Percentiles rank a stretch among this genome's conserved stretches.
These are phyloP conservation scores for Aphrophora alni DNA, from an alignment of 2,888 invertebrate genomes.

Conservation along the genomic window DNA sequence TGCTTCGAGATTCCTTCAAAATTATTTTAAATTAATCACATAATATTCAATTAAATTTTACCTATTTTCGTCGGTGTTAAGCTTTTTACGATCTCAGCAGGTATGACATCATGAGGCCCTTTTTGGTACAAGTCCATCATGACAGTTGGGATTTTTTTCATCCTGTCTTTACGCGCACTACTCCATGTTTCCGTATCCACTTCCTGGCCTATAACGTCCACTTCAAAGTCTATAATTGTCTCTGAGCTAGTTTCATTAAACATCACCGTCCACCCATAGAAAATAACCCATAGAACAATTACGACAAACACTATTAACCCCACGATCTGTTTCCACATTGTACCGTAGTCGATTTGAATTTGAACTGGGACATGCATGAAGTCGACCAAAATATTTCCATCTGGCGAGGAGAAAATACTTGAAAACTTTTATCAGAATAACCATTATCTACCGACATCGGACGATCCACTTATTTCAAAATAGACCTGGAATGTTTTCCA, in stretches of 20 bases:
- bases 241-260: not conserved
- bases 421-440: not conserved
- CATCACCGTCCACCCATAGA: not conserved
- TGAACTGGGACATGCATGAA: not conserved
- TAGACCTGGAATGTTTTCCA: not conserved
- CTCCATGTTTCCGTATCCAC: not conserved
- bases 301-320: not conserved
- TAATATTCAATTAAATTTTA: not conserved
- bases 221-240: not conserved
- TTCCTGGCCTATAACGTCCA: not conserved
- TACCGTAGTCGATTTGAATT: not conserved
- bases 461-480: not conserved
- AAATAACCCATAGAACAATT: not conserved
- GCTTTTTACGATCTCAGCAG: constrained; percentile 27
- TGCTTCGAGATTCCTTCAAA: too few species aligned
- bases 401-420: not conserved
- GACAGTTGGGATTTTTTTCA: constrained; percentile 2
- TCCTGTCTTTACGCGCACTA: not conserved
- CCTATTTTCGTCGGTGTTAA: constrained; percentile 18
- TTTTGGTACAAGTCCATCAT: constrained; percentile 27
- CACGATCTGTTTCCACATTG: not conserved
- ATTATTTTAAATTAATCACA: too few species aligned
- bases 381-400: not conserved
- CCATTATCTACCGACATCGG: not conserved
- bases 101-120: constrained; percentile 18